Conservation (phyloP, 2,113 vertebrate genomes). For the Malaclemys terrapin region DNA sequence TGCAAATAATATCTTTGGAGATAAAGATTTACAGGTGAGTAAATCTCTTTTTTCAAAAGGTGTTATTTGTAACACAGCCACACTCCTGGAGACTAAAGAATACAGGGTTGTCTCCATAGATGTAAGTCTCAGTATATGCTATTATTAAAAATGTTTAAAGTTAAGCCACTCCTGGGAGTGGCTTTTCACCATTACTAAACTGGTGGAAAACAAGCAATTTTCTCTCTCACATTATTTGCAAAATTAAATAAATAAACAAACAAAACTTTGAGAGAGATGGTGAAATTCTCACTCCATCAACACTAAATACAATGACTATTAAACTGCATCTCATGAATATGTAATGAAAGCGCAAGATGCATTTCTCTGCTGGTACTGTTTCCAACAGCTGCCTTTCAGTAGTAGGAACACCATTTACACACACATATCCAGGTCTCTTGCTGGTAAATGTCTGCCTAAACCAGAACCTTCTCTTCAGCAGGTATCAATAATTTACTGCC, state of each 20-base stretch:
- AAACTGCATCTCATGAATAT: constrained; percentile 67
- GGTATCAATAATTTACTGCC: constrained; percentile 30
- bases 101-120: neutral
- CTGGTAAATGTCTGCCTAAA: neutral
- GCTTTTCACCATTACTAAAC: neutral
- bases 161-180: neutral
- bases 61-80: neutral
- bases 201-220: constrained; percentile 25
- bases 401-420: neutral
- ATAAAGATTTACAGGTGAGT: neutral
- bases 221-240: constrained; percentile 48
- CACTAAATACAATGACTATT: constrained; percentile 54
- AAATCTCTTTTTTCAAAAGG: neutral
- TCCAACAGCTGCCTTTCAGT: neutral
- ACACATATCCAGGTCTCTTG: constrained; percentile 23
- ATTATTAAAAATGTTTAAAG: constrained; percentile 20
- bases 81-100: neutral
- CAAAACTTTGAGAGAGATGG: neutral
- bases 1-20: neutral
- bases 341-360: neutral
- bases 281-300: constrained; percentile 37
- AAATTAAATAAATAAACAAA: constrained; percentile 33
- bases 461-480: constrained; percentile 29
- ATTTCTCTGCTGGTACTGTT: neutral
- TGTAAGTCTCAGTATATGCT: neutral